Conservation (phyloP, 2,113 vertebrate species). For the Rhinolophus ferrumequinum region DNA sequence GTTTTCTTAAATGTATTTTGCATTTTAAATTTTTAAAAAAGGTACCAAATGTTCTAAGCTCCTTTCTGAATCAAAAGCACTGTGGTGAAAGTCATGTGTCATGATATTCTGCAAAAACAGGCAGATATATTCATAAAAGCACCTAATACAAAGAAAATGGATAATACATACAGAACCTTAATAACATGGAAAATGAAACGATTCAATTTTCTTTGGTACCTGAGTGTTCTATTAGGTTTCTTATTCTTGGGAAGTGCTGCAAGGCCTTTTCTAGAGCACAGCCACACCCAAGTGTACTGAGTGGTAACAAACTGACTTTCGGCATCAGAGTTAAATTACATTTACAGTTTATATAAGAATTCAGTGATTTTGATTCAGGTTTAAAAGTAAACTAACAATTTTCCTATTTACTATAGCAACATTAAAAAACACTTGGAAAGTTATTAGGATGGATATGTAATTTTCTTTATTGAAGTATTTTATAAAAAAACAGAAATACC, state of each 20-base stretch:
- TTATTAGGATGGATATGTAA: not conserved
- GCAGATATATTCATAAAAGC: not conserved
- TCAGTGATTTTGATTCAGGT: not conserved
- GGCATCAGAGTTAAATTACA: not conserved
- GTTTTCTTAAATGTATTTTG: constrained; percentile 42
- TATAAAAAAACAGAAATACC: not conserved
- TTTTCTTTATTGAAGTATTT: not conserved
- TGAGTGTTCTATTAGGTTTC: not conserved
- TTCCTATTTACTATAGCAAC: not conserved
- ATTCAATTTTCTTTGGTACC: not conserved
- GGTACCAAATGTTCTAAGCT: not conserved
- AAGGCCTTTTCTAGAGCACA: not conserved
- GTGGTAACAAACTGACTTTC: not conserved
- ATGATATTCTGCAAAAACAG: not conserved
- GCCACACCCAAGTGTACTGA: not conserved
- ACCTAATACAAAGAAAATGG: not conserved
- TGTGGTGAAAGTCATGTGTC: not conserved
- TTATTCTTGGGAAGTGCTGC: not conserved
- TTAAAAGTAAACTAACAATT: not conserved
- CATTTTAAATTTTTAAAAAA: not conserved
- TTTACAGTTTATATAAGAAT: not conserved
- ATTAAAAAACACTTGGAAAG: constrained; percentile 25
- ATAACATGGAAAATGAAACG: not conserved
- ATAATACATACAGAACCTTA: not conserved
- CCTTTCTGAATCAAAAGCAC: constrained; percentile 24